A percentile compares a stretch with the other conserved stretches of the same genome.
phyloP scores from a whole-genome alignment of 2,797 vertebrate species.

The Parotocinclus haroldoi region DNA sequence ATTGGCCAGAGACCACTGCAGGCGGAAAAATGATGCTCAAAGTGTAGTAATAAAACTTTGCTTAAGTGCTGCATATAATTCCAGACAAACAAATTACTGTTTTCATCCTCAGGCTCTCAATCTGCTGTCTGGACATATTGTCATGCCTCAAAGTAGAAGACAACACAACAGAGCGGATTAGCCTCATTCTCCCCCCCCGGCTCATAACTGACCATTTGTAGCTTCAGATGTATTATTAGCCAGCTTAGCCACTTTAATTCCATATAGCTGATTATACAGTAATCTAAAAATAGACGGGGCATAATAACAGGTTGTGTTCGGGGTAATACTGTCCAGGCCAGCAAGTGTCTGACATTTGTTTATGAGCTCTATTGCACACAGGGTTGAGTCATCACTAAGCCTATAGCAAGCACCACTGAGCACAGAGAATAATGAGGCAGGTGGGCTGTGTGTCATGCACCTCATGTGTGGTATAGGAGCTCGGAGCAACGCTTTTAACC shows the following conservation, averaged over 20 bases:
- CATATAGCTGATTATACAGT: constrained; percentile 51
- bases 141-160: constrained; percentile 41
- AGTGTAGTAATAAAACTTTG: constrained; percentile 32
- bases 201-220: constrained; percentile 53
- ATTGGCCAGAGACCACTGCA: background rate
- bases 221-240: constrained; percentile 49
- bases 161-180: constrained; percentile 32
- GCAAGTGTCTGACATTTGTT: constrained; percentile 40
- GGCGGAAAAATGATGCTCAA: constrained; percentile 11
- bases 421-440: constrained; percentile 27
- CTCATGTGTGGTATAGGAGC: constrained; percentile 21
- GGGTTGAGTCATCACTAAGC: constrained; percentile 35
- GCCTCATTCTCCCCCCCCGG: constrained; percentile 14
- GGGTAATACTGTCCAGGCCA: constrained; percentile 44
- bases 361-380: constrained; percentile 37
- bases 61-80: constrained; percentile 34
- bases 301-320: constrained; percentile 49
- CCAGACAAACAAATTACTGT: constrained; percentile 42
- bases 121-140: constrained; percentile 38
- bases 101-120: constrained; percentile 23
- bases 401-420: too few species aligned
- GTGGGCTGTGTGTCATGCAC: constrained; percentile 8
- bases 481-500: constrained; percentile 6
- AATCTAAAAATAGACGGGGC: constrained; percentile 52
- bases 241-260: constrained; percentile 45